Evolutionary conservation across 2,888 invertebrate species (phyloP).

Genomic region (Sabellastarte sp.): DNA sequence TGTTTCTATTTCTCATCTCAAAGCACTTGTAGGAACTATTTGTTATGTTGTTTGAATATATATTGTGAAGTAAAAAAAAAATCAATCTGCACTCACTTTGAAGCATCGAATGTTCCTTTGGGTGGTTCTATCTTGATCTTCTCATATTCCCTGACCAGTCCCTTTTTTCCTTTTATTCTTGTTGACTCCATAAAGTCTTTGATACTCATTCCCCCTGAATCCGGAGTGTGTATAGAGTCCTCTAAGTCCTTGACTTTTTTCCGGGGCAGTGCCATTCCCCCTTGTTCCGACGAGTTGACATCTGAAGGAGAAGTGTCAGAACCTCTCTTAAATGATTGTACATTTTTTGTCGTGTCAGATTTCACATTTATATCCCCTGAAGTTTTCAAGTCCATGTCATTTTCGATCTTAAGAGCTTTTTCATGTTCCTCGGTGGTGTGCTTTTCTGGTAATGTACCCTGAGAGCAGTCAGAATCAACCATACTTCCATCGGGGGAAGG

Average conservation of each 20-base stretch:
- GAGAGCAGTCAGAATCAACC: conserved; percentile 47
- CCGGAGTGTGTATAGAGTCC: conserved; percentile 49
- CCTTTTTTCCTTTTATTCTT: conserved; percentile 63
- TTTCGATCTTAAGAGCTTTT: conserved; percentile 33
- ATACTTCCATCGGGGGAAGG: neutral
- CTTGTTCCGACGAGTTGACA: neutral
- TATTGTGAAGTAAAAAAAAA: too few species aligned
- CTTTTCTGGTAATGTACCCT: conserved; percentile 63
- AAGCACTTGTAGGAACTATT: too few species aligned
- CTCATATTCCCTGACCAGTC: conserved; percentile 82
- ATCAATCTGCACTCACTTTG: conserved; percentile 73
- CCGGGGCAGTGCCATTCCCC: neutral
- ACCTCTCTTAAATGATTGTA: conserved; percentile 18
- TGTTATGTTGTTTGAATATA: too few species aligned
- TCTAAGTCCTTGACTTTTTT: conserved; percentile 13
- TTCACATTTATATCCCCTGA: conserved; percentile 1
- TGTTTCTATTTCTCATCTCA: too few species aligned
- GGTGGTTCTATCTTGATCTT: conserved; percentile 82
- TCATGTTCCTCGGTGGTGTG: conserved; percentile 66
- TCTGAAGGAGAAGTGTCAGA: conserved; percentile 20
- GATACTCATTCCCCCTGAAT: conserved; percentile 64
- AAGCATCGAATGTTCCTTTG: conserved; percentile 82
- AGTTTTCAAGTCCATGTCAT: conserved; percentile 1
- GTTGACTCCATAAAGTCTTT: conserved; percentile 76
- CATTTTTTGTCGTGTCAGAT: too few species aligned